Evolutionary conservation across 1,140 invertebrate species (phyloP), one percentile per base, ranked within the genome.

Genomic region (Drosophila mojavensis): DNA sequence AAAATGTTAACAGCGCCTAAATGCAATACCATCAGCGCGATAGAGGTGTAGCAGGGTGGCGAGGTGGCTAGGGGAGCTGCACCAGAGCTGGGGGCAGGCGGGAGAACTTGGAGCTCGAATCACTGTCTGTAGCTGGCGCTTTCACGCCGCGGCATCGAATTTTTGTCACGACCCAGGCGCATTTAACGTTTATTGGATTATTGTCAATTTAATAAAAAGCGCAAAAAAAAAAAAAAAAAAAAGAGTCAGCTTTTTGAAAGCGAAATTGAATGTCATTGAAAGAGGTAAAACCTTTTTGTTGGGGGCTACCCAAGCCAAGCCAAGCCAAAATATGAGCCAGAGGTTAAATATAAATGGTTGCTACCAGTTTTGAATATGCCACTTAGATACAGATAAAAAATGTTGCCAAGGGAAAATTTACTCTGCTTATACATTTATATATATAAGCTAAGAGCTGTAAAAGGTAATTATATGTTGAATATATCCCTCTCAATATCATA

Each of bases 131-230:
- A 30, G 58, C 15, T 50, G 76, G 84, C 80, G 83, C 83, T 88
- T 89, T 88, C 84, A 79, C 88, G 77, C 77, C 28, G 50, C 64
- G 50, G 62, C 61, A 64, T 60, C 63, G 56, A 71, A 79, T 83
- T 89, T 89, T 89, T 89, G 84, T 89, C 84, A 89, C 84, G 84
- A 89, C 79, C 58, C 66, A 59, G 61, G 74, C 81, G 64, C 78
- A 74, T 75, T 88, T 73, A 89, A 81, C 78, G 78, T 84, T 89
- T 89, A 89, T 89, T 89, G 84, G 84, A 89, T 89, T 89, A 89
- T 89, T 89, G 84, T 80, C 84, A 84, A 89, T 89, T 89, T 89
- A 78, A 64, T 30, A 72, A 53, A 33, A 70, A 60, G 58, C 43
- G 58, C 58, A 60, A 47, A 60, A 60, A 59, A 43, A 71, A 62